Conservation (phyloP, 2,888 invertebrate genomes). For the Tetranychus piercei region DNA sequence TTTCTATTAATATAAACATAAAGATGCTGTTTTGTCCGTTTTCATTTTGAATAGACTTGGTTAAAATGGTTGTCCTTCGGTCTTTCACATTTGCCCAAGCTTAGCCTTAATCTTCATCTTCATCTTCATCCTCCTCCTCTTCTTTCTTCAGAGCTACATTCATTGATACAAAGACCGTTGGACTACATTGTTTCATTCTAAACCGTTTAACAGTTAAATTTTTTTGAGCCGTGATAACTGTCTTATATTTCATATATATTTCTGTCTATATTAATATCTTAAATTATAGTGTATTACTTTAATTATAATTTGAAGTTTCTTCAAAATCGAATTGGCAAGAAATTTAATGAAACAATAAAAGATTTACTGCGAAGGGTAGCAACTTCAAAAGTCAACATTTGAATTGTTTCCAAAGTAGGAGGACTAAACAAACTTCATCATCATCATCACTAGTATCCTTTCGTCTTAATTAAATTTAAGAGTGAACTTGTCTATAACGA, state of each 20-base stretch:
- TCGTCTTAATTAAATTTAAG: neutral
- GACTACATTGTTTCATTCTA: too few species aligned
- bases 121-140: neutral
- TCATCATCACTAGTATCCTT: neutral
- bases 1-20: neutral
- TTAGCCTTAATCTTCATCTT: neutral
- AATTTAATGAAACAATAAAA: neutral
- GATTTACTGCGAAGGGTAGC: too few species aligned
- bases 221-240: too few species aligned
- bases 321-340: neutral
- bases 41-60: neutral
- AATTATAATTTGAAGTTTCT: neutral
- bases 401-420: constrained; percentile 1
- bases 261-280: neutral
- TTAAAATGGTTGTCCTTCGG: neutral
- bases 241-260: neutral
- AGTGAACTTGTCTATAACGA: too few species aligned
- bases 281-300: neutral
- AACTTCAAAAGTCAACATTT: neutral
- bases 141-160: neutral
- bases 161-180: too few species aligned
- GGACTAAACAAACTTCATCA: neutral
- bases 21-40: neutral
- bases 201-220: too few species aligned
- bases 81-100: neutral